phyloP scores from a whole-genome alignment of 2,888 invertebrate genomes.

The Sesia bembeciformis region DNA sequence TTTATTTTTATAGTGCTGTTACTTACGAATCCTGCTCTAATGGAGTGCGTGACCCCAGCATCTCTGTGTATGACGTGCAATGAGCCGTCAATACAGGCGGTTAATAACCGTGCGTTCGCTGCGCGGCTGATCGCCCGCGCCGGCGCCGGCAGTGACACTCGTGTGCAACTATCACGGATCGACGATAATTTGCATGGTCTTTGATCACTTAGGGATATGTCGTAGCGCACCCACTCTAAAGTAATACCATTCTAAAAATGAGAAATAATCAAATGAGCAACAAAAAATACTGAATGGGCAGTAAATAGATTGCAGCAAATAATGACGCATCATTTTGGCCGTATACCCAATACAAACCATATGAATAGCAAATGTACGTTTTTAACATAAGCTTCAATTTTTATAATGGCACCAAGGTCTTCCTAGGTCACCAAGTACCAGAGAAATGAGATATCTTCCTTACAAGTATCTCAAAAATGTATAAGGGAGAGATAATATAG shows the following conservation, averaged over 20 bases:
- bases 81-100: constrained; percentile 90
- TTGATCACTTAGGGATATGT: constrained; percentile 78
- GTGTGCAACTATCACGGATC: constrained; percentile 73
- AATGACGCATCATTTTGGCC: too few relatives aligned
- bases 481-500: too few relatives aligned
- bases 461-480: too few relatives aligned
- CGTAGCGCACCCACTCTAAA: constrained; percentile 81
- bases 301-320: too few relatives aligned
- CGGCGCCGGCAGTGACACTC: constrained; percentile 71
- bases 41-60: constrained; percentile 82
- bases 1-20: background rate
- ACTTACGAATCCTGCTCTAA: constrained; percentile 20
- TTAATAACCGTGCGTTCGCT: constrained; percentile 80
- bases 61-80: constrained; percentile 85
- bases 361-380: too few relatives aligned
- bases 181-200: constrained; percentile 41
- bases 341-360: too few relatives aligned
- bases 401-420: too few relatives aligned
- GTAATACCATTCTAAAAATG: constrained; percentile 35
- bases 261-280: too few relatives aligned
- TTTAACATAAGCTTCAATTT: too few relatives aligned
- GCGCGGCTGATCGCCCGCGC: constrained; percentile 48
- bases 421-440: too few relatives aligned
- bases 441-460: too few relatives aligned
- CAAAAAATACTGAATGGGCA: too few relatives aligned